Conservation (phyloP, 2,113 vertebrate species). For the Spilogale gracilis region DNA sequence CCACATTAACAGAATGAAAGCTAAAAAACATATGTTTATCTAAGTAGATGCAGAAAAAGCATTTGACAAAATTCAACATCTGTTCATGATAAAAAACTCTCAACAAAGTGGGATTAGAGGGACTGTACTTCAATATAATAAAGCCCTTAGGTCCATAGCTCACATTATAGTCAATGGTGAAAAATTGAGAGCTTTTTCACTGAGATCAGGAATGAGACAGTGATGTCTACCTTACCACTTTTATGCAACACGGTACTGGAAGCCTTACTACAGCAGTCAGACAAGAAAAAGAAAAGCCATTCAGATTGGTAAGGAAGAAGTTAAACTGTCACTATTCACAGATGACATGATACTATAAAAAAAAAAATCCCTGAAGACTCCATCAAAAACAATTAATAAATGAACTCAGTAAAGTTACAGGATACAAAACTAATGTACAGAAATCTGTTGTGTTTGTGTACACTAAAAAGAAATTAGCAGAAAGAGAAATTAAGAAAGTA, state of each 20-base stretch:
- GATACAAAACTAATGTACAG: not conserved
- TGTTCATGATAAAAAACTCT: not conserved
- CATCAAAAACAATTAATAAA: not conserved
- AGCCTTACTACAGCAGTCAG: not conserved
- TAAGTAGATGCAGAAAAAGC: not conserved
- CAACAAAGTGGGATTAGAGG: not conserved
- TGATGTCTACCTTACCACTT: not conserved
- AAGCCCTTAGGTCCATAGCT: not conserved
- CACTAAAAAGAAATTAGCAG: not conserved
- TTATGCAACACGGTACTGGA: not conserved
- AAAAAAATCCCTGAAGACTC: not conserved
- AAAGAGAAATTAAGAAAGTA: not conserved
- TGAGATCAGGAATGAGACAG: not conserved
- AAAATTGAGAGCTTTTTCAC: not conserved
- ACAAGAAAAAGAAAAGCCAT: not conserved
- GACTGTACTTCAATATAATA: not conserved
- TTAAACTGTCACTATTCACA: not conserved
- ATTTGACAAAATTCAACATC: not conserved
- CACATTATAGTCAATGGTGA: not conserved
- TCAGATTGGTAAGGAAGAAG: not conserved
- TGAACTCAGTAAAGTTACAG: not conserved
- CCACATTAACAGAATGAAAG: not conserved
- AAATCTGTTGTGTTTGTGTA: not conserved
- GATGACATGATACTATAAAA: not conserved
- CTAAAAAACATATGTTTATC: not conserved